Percentiles rank a stretch among this genome's conserved stretches.
These are phyloP conservation scores for Stichopus horrens DNA, from an alignment of 53 echinoderm and acorn worm species.

Conservation along the genomic window DNA sequence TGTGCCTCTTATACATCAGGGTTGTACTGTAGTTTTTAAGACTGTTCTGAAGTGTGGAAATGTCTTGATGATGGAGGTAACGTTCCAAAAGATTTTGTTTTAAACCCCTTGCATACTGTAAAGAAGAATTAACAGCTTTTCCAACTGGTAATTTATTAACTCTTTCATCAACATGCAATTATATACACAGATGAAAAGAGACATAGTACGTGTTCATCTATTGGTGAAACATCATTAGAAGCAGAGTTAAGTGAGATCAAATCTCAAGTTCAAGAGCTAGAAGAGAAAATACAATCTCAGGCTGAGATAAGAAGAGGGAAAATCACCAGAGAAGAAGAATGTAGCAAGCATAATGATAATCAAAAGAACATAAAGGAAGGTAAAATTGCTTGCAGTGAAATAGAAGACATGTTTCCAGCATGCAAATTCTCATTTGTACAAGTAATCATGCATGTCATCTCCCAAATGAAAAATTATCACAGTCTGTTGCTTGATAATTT, in stretches of 20 bases:
- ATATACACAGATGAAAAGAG: slow-evolving; percentile 53
- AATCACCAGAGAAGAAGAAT: slow-evolving; percentile 2
- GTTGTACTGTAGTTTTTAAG: too few relatives aligned
- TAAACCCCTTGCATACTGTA: neutral
- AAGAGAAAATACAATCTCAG: slow-evolving; percentile 56
- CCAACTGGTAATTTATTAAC: neutral
- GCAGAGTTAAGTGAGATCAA: slow-evolving; percentile 85
- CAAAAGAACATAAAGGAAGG: slow-evolving; percentile 15
- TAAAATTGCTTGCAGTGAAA: slow-evolving; percentile 1
- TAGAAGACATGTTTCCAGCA: neutral
- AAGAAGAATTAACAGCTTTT: neutral
- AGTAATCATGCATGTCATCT: too few relatives aligned
- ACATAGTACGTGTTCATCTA: slow-evolving; percentile 79
- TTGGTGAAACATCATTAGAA: slow-evolving; percentile 77
- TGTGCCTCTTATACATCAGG: too few relatives aligned
- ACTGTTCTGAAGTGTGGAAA: too few relatives aligned
- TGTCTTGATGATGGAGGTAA: too few relatives aligned
- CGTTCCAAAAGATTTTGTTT: too few relatives aligned
- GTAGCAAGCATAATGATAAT: neutral
- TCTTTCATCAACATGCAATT: neutral
- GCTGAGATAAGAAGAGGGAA: slow-evolving; percentile 28
- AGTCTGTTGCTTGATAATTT: too few relatives aligned
- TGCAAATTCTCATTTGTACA: too few relatives aligned
- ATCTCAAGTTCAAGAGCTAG: slow-evolving; percentile 76
- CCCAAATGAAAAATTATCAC: too few relatives aligned